Base-by-base conservation (phyloP, 2,888 invertebrate species). In the Melieria picta region DNA sequence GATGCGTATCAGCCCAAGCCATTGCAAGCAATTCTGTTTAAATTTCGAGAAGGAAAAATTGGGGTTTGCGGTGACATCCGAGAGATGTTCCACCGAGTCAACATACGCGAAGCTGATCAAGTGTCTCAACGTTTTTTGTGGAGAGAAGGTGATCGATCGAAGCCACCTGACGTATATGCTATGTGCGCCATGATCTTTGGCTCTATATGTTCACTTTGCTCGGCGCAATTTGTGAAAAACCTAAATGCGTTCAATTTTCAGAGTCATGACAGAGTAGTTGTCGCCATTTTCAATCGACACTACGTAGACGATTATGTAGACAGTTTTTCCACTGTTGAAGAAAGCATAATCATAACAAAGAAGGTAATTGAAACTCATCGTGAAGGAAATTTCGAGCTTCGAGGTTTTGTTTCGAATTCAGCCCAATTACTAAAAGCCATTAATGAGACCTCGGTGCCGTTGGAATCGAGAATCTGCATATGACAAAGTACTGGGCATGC, bases 31-130 rank as follows among this genome's bases (percentile, higher is more conserved):
- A 80, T 85, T 1, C 69, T 85, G 52, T 77, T 83, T 74, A 78
- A 81, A 3, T 86, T 86, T 74, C 73, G 85, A 10, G 79, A 82
- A 75, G 69, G 79, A 42, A 72, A 57, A 61, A 72, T 83, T 11
- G 84, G 80, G 0, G 76, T 85, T 45, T 46, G 61, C 47, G 61
- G 61, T 13, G 61, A 61, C n/a, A 46, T 61, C 47, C n/a, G n/a
- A 61, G 45, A 61, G 47, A 61, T 61, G 61, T 61, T 61, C n/a
- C 61, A 61, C 61, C 61, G 61, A n/a, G 16, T 16, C 16, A 16
- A 16, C 16, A 16, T 16, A 16, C 16, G 16, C 16, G 16, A 16
- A 16, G 16, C 16, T 16, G 16, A 16, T 16, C 16, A 16, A 16
- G 16, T 16, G 16, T 16, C 16, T 16, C 16, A 16, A 16, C 16